Evolutionary conservation across 2,797 vertebrate species (phyloP).

Genomic region (Vultur gryphus): DNA sequence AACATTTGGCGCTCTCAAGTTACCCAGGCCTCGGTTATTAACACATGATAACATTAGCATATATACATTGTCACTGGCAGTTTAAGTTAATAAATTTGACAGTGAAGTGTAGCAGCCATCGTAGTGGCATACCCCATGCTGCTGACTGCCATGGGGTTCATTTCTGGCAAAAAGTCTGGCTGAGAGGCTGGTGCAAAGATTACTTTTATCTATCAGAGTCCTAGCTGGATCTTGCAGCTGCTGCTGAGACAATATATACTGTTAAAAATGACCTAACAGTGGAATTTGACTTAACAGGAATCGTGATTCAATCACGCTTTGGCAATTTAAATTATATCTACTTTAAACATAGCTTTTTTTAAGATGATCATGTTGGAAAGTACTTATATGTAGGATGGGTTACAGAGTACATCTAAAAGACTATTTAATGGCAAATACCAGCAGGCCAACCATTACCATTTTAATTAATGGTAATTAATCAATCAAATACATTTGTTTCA

Average conservation of each 20-base stretch:
- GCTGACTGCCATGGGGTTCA: not conserved
- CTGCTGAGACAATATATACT: not conserved
- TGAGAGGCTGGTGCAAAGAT: not conserved
- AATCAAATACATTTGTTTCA: not conserved
- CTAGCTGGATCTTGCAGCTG: not conserved
- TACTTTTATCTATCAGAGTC: not conserved
- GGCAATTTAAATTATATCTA: not conserved
- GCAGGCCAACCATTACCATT: not conserved
- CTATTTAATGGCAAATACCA: not conserved
- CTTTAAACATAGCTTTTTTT: not conserved
- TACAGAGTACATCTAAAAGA: not conserved
- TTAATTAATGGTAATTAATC: not conserved
- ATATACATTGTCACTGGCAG: not conserved
- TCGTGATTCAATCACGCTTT: not conserved
- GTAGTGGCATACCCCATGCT: not conserved
- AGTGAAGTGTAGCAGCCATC: not conserved
- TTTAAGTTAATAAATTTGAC: not conserved
- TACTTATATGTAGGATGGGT: not conserved
- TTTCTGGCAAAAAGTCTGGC: not conserved
- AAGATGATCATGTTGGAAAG: not conserved
- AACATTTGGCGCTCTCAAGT: not conserved
- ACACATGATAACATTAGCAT: not conserved
- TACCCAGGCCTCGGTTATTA: not conserved
- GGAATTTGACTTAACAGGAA: not conserved
- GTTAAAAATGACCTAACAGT: not conserved